phyloP scores from a whole-genome alignment of 2,888 invertebrate genomes.

The Mesopsocus fuscifrons region DNA sequence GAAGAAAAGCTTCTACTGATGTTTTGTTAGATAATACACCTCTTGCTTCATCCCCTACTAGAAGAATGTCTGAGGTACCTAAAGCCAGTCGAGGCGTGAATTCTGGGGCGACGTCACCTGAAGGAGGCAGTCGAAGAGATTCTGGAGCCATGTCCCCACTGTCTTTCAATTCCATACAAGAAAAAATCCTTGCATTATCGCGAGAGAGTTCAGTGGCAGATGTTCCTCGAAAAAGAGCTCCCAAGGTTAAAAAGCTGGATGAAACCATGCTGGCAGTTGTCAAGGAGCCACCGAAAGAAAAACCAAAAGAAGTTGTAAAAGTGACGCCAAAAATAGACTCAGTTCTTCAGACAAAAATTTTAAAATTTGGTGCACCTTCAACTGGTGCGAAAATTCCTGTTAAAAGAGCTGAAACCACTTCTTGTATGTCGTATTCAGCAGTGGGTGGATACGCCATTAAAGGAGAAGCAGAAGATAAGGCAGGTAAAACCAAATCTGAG shows the following conservation, averaged over 20 bases:
- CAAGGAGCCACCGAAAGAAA: background rate
- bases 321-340: constrained; percentile 1
- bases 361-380: constrained; percentile 3
- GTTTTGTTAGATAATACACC: too few species aligned
- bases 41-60: too few species aligned
- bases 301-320: constrained; percentile 2
- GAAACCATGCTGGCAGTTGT: background rate
- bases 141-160: background rate
- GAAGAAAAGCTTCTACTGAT: too few species aligned
- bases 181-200: constrained; percentile 5
- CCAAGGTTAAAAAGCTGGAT: constrained; percentile 5
- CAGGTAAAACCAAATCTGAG: background rate
- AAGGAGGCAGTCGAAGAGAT: background rate
- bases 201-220: background rate
- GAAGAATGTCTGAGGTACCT: background rate
- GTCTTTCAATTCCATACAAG: constrained; percentile 2
- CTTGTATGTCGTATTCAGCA: background rate
- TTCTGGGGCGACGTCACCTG: constrained; percentile 1
- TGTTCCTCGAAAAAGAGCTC: background rate
- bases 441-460: constrained; percentile 6
- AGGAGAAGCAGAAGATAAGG: background rate
- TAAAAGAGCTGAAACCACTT: background rate
- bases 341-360: background rate
- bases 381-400: background rate
- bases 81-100: background rate